Evolutionary conservation across 2,113 vertebrate genomes (phyloP).

Genomic region (Pomatostomus ruficeps): DNA sequence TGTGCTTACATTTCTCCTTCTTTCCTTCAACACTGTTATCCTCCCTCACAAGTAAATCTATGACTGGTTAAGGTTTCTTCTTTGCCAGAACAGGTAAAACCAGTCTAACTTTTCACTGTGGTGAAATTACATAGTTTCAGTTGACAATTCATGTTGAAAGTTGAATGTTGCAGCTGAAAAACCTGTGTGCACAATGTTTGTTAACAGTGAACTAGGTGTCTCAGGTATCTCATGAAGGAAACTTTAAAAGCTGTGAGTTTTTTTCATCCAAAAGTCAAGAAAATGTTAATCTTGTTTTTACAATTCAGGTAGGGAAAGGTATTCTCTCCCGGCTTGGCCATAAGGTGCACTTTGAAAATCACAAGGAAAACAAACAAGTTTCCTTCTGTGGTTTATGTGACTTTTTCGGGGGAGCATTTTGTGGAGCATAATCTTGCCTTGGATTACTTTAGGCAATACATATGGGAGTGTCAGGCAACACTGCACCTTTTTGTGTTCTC

Average conservation of each 20-base stretch:
- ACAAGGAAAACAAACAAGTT: not conserved
- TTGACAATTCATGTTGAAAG: not conserved
- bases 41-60: not conserved
- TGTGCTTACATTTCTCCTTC: not conserved
- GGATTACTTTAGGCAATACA: not conserved
- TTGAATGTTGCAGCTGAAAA: not conserved
- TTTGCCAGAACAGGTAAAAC: conserved; percentile 34
- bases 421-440: not conserved
- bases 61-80: not conserved
- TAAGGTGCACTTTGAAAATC: not conserved
- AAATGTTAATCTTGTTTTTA: not conserved
- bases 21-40: not conserved
- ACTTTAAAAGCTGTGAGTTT: not conserved
- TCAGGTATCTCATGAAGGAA: not conserved
- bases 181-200: not conserved
- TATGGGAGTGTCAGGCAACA: not conserved
- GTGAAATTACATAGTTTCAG: conserved; percentile 5
- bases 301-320: not conserved
- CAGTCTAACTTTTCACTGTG: not conserved
- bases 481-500: not conserved
- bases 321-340: not conserved
- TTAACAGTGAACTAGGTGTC: not conserved
- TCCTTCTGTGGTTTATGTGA: not conserved
- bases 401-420: not conserved
- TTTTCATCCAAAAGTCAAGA: not conserved